Conservation (phyloP, 2,113 vertebrate genomes). For the Brachirus orientalis region DNA sequence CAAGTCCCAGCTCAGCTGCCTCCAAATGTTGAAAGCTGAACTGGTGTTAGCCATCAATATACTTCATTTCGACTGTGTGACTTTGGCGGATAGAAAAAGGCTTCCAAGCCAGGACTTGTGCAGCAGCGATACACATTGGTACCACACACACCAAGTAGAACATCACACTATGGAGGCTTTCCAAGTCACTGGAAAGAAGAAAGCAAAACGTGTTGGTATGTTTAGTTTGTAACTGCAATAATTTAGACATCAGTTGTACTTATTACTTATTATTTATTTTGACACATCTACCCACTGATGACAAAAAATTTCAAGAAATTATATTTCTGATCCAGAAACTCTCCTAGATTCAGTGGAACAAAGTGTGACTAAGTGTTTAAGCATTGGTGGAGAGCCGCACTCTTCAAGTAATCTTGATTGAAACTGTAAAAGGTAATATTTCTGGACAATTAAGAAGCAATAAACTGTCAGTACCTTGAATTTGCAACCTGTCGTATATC, state of each 20-base stretch:
- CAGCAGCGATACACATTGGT: constrained; percentile 80
- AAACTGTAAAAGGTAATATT: too few species aligned
- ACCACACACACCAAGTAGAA: constrained; percentile 89
- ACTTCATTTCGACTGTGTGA: constrained; percentile 76
- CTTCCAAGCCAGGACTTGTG: constrained; percentile 87
- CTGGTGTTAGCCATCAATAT: constrained; percentile 62
- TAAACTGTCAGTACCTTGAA: constrained; percentile 72
- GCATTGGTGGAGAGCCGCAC: too few species aligned
- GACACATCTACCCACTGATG: too few species aligned
- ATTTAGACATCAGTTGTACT: not conserved
- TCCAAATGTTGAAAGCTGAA: not conserved
- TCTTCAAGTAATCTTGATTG: too few species aligned
- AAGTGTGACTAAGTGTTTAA: too few species aligned
- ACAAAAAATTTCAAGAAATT: too few species aligned
- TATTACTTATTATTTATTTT: too few species aligned
- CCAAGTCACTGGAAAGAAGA: constrained; percentile 73
- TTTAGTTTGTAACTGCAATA: not conserved
- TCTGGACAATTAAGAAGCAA: not conserved
- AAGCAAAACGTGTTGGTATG: not conserved
- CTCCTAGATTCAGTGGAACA: too few species aligned
- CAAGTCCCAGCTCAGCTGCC: not conserved
- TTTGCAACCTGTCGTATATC: constrained; percentile 53
- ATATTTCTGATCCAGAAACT: too few species aligned
- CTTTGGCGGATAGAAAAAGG: constrained; percentile 88
- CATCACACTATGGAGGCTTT: constrained; percentile 84